Percentiles rank a stretch among this genome's conserved stretches.
Conservation (phyloP, 2,888 invertebrate species). For the Rhaphigaster nebulosa region DNA sequence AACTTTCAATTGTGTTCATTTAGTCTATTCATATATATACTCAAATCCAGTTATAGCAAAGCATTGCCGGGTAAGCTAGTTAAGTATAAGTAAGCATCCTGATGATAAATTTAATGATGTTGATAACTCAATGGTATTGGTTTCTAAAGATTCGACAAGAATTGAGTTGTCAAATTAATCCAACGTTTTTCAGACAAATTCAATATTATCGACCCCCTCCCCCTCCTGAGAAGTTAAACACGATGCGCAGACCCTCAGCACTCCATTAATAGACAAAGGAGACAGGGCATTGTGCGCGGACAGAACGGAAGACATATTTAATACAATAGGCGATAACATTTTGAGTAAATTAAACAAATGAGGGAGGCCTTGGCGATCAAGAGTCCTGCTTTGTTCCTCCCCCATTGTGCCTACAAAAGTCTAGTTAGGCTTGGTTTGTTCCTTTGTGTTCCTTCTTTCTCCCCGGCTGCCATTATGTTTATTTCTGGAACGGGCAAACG, state of each 20-base stretch:
- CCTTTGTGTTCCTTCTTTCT: conserved; percentile 62
- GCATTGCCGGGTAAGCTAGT: no score
- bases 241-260: background rate
- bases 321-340: conserved; percentile 50
- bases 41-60: no score
- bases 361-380: conserved; percentile 48
- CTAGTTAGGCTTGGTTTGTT: conserved; percentile 64
- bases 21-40: no score
- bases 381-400: conserved; percentile 56
- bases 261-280: conserved; percentile 18
- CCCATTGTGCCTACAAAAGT: conserved; percentile 63
- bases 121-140: background rate
- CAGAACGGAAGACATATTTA: conserved; percentile 47
- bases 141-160: background rate
- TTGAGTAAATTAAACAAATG: conserved; percentile 50
- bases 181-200: background rate
- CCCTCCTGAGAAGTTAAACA: background rate
- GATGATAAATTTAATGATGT: no score
- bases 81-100: no score
- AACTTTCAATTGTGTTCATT: no score
- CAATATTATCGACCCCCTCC: background rate
- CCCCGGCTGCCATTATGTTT: conserved; percentile 62
- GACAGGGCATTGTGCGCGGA: background rate
- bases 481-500: conserved; percentile 59
- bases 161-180: background rate